Base-by-base conservation (phyloP, 2,888 invertebrate species). In the Pimpla rufipes region DNA sequence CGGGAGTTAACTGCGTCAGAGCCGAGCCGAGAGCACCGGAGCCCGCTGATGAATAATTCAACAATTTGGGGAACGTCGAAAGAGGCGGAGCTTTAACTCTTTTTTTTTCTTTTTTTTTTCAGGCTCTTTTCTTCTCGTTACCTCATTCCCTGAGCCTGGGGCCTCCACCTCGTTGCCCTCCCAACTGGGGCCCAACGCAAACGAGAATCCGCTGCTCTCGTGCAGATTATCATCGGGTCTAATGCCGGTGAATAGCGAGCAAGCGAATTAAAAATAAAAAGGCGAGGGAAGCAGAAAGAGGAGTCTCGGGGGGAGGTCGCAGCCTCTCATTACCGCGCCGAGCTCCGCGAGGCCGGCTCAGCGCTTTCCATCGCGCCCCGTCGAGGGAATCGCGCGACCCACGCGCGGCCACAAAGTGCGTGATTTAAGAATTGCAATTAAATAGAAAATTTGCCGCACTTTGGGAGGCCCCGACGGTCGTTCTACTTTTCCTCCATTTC, bases 1-100 rank as follows among this genome's bases (percentile, higher is more conserved):
- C 35, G 42, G 73, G 62, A 66, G 52, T 68, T 79, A 79, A 77
- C 47, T 21, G 59, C 66, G 35, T 37, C 42, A 57, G 59, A 23
- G 45, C 42, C 18, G 35, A 13, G 55, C 29, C 11, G 29, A 50
- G 66, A 45, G 21, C 40, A 55, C 40, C 55, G 37, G 45, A 79
- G 70, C 37, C 11, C 45, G 18, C 57, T 67, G 84, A 70, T 85
- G 85, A 85, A 85, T 84, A 82, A 85, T 85, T 85, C 81, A 85
- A 74, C 59, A 57, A 81, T 82, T 81, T 86, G 47, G 68, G 84
- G 68, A 75, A 75, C 71, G 73, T 35, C 57, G 35, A 71, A 64
- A 71, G 73, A 70, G 75, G 66, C 42, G 42, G 42, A 23, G n/a
- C 67, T 47, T 23, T 42, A 7, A 23, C 23, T 68, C 35, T 50